phyloP scores from a whole-genome alignment of 1,140 invertebrate genomes.

The Orchesella cincta region DNA sequence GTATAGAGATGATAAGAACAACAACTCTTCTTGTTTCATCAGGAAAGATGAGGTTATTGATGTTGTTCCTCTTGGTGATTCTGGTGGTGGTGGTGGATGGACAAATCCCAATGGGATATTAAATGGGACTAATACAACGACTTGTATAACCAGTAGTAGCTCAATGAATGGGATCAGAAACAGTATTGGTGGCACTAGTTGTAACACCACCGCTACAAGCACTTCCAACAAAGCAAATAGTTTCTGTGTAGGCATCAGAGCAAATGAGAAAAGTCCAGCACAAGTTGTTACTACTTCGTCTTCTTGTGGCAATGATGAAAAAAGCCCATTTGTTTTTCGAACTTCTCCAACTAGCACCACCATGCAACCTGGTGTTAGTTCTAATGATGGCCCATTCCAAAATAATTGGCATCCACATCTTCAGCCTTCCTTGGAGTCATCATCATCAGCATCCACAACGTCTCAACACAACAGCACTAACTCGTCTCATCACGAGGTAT shows the following conservation, averaged over 20 bases:
- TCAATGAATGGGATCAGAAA: slow-evolving; percentile 42
- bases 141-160: background rate
- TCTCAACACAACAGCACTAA: slow-evolving; percentile 1
- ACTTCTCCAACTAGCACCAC: slow-evolving; percentile 7
- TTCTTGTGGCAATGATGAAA: background rate
- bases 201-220: background rate
- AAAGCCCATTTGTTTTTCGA: slow-evolving; percentile 20
- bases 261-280: slow-evolving; percentile 27
- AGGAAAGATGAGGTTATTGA: slow-evolving; percentile 14
- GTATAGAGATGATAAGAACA: slow-evolving; percentile 21
- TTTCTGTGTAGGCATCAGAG: background rate
- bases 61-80: background rate
- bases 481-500: background rate
- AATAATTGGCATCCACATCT: slow-evolving; percentile 31
- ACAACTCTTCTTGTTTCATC: slow-evolving; percentile 1
- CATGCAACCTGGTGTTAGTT: slow-evolving; percentile 36
- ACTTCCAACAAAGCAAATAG: background rate
- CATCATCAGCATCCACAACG: background rate
- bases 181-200: background rate
- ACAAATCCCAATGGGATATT: slow-evolving; percentile 34
- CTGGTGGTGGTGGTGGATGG: slow-evolving; percentile 7
- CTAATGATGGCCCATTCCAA: slow-evolving; percentile 50
- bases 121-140: slow-evolving; percentile 22
- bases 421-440: slow-evolving; percentile 6
- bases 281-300: slow-evolving; percentile 14